phyloP scores from a whole-genome alignment of 2,113 vertebrate genomes.

The Mesitornis unicolor region DNA sequence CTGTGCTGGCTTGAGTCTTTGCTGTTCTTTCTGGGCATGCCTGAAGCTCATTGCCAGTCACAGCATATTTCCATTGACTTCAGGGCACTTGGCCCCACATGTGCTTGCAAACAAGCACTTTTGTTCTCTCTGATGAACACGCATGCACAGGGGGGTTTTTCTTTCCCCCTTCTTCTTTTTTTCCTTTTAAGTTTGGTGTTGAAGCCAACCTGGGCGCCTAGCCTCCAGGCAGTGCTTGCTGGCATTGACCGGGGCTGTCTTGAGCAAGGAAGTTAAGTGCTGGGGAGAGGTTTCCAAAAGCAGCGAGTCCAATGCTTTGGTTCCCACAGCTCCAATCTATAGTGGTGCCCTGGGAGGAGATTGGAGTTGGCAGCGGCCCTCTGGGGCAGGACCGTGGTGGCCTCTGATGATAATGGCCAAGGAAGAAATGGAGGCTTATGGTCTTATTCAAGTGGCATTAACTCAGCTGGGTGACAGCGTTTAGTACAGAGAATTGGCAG shows the following conservation, averaged over 20 bases:
- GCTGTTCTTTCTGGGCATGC: not conserved
- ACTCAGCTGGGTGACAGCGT: not conserved
- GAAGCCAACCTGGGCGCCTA: not conserved
- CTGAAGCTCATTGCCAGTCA: not conserved
- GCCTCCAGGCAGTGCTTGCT: not conserved
- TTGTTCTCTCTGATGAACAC: not conserved
- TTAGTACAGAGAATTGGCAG: not conserved
- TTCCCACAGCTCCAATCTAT: rapidly evolving
- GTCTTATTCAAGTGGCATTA: not conserved
- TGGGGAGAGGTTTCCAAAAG: not conserved
- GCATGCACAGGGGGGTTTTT: not conserved
- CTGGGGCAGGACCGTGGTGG: not conserved
- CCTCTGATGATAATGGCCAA: not conserved
- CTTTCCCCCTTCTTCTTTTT: not conserved
- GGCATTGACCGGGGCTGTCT: not conserved
- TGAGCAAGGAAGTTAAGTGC: not conserved
- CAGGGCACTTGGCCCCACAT: rapidly evolving
- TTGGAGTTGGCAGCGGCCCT: not conserved
- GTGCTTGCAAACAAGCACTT: not conserved
- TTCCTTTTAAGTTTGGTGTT: not conserved
- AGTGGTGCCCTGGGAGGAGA: not conserved
- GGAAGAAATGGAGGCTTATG: not conserved
- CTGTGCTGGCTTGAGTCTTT: not conserved
- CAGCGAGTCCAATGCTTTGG: rapidly evolving
- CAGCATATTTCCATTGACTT: not conserved